A percentile compares a stretch with the other conserved stretches of the same genome.
These are phyloP conservation scores for Propsilocerus akamusi DNA, from an alignment of 1,140 invertebrate genomes.

Conservation along the genomic window DNA sequence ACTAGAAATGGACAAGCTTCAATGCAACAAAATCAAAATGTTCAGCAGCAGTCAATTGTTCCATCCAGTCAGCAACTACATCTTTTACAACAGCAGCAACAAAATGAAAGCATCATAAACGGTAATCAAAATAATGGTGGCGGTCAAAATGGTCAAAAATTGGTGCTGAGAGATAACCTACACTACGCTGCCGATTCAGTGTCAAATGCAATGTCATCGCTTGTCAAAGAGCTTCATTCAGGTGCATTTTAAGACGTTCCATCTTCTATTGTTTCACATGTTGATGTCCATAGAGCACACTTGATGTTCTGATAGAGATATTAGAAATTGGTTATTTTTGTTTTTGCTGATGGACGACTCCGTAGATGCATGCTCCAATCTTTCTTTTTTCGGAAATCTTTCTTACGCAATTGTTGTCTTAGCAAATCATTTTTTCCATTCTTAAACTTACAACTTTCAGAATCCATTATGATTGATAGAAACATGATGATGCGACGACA, in stretches of 20 bases:
- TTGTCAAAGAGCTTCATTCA: conserved; percentile 88
- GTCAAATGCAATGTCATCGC: conserved; percentile 88
- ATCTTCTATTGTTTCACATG: background rate
- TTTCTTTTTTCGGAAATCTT: background rate
- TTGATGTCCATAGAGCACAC: background rate
- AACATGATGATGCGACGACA: background rate
- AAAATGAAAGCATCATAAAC: conserved; percentile 5
- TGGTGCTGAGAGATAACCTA: conserved; percentile 56
- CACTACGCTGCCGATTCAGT: conserved; percentile 86
- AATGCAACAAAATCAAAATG: conserved; percentile 20
- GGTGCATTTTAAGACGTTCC: conserved; percentile 28
- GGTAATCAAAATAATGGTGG: background rate
- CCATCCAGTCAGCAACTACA: conserved; percentile 9
- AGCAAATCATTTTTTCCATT: background rate
- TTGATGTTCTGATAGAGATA: background rate
- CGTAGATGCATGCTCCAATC: background rate
- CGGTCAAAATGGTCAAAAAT: background rate
- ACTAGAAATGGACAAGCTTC: conserved; percentile 9
- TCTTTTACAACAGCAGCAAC: conserved; percentile 15
- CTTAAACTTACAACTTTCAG: background rate
- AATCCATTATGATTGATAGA: background rate
- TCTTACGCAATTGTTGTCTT: background rate
- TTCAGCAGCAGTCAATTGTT: conserved; percentile 7
- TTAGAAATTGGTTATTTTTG: background rate
- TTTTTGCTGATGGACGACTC: background rate